Evolutionary conservation across 2,113 vertebrate species (phyloP), one percentile per base, ranked within the genome.

Genomic region (Geococcyx californianus): DNA sequence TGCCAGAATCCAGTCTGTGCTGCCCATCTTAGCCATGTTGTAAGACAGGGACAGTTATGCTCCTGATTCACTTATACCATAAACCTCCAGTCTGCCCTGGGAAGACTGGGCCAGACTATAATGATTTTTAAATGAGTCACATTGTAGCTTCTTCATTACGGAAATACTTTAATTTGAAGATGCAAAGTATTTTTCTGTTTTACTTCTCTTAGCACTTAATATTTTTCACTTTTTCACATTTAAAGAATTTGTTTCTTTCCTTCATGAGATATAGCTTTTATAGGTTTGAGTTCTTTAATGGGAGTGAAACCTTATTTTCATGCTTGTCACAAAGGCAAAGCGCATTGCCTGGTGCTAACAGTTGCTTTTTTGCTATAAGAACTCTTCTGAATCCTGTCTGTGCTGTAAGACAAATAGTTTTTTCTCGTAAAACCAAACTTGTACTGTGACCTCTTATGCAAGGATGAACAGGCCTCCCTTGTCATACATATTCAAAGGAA

Each of bases 11-110:
- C 21, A 49, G 0, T 51, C 38, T 54, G 6, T 45, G 59, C 28
- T 84, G 31, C 16, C 7, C 1, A 8, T 1, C 23, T 81, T 31
- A 84, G 13, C n/a, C 13, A 0, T 34, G 4, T 33, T 55, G 59
- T 44, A 66, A 25, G 33, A 36, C 31, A 15, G 10, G n/a, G 28
- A 33, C n/a, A 55, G 55, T 81, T 17, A 34, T 17, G 7, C 59
- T 84, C 55, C 33, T 69, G 38, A 55, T 55, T 78, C 33, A 38
- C 23, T 67, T 54, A 17, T 54, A 21, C 56, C 6, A 4, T 51
- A 63, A 70, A 25, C 16, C 17, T 78, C 66, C 25, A 20, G 2
- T 70, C 20, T 73, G n/a, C 7, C 15, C 10, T 89, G n/a, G n/a
- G 24, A 81, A 68, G 33, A 42, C 38, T 29, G 59, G n/a, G 31